Base-by-base conservation (phyloP, 2,113 vertebrate genomes). In the Ceyx margarethae region DNA sequence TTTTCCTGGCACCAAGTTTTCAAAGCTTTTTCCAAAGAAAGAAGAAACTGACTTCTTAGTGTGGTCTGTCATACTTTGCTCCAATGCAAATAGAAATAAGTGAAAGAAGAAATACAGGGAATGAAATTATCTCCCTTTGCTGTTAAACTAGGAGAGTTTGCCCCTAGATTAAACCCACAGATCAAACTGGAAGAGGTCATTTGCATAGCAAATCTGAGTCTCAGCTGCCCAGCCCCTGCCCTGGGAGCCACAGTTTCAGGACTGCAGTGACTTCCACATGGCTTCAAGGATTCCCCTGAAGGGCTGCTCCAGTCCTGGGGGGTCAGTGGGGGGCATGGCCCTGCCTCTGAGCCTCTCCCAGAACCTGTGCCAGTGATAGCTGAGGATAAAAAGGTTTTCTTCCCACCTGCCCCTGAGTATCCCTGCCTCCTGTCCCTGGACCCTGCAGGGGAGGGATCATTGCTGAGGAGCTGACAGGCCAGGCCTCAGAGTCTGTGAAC, bases 221-320 rank as follows among this genome's bases (percentile, higher is more conserved):
- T 43, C n/a, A 0, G 2, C 25, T 67, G 58, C 54, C 46, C 46
- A 50, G 31, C 12, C 25, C 22, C 29, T 13, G n/a, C 73, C n/a
- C 31, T 23, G 40, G 56, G 73, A 71, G 3, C 28, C 6, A 11
- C n/a, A 2, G 25, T 43, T 35, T 60, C 29, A 37, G 54, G 22
- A 7, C 48, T 46, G 56, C 11, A 26, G 2, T 37, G n/a, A 13
- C 33, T 33, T 18, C 8, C 25, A 10, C 0, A 1, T 25, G n/a
- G n/a, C 50, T 61, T 10, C 5, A 13, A 37, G 43, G 48, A 14
- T 11, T n/a, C 23, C 7, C 28, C 33, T 37, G 33, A 13, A 29
- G 57, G 17, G 45, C 51, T 56, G 53, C 35, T 40, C 15, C 40
- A 5, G 42, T 29, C 23, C 29, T 0, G 0, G 5, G 15, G 8